phyloP scores from a whole-genome alignment of 2,888 invertebrate species.

The Uropetala carovei region DNA sequence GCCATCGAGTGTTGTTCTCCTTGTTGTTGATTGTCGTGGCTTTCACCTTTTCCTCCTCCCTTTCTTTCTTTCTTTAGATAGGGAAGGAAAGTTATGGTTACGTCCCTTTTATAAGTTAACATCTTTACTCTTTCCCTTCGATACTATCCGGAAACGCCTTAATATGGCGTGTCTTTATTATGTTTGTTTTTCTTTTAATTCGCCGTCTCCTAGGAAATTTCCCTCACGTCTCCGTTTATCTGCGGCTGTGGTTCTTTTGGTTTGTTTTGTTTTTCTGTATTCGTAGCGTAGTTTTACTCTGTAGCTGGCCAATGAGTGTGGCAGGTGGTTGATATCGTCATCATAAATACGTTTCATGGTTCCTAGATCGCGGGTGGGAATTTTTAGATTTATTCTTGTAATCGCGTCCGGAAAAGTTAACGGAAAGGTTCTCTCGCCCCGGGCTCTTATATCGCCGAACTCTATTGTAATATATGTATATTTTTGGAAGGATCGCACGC shows the following conservation, averaged over 20 bases:
- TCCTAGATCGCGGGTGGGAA: neutral
- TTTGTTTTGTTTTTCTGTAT: neutral
- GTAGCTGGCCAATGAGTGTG: neutral
- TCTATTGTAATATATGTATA: neutral
- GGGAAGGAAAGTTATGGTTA: neutral
- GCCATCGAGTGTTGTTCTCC: neutral
- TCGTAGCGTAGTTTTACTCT: neutral
- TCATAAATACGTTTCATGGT: neutral
- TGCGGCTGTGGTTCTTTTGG: neutral
- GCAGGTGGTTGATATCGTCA: neutral
- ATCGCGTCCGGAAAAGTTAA: neutral
- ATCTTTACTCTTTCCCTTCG: neutral
- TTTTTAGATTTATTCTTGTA: neutral
- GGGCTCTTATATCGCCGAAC: neutral
- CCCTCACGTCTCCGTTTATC: neutral
- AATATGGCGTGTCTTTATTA: neutral
- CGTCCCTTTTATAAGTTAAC: neutral
- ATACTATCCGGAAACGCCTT: neutral
- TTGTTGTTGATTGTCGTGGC: neutral
- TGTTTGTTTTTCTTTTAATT: neutral
- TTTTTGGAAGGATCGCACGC: neutral
- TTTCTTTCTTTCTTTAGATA: neutral
- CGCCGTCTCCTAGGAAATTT: neutral
- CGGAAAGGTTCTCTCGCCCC: neutral
- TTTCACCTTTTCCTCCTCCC: neutral